phyloP scores from a whole-genome alignment of 2,113 vertebrate genomes.

The Heptranchias perlo region DNA sequence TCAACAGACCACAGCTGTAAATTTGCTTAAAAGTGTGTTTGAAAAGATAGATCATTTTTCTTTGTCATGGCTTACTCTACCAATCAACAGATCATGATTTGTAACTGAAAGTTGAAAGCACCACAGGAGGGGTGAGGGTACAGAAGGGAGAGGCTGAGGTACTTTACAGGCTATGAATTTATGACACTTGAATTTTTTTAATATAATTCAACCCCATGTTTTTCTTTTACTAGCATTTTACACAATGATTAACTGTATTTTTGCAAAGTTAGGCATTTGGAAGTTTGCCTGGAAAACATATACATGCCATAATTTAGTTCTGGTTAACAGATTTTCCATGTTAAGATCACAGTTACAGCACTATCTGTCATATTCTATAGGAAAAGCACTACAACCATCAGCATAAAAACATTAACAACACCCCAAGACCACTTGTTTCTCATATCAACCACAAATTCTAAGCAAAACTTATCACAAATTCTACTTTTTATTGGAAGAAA shows the following conservation, averaged over 20 bases:
- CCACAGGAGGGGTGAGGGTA: background rate
- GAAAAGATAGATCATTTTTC: conserved; percentile 6
- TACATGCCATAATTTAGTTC: conserved; percentile 30
- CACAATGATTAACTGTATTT: conserved; percentile 34
- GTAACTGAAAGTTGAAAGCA: conserved; percentile 29
- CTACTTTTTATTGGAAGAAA: background rate
- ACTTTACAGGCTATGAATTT: conserved; percentile 33
- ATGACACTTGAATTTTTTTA: conserved; percentile 19
- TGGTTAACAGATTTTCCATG: conserved; percentile 35
- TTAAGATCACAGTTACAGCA: conserved; percentile 12
- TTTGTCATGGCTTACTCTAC: background rate
- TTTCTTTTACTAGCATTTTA: conserved; percentile 26
- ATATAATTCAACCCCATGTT: conserved; percentile 12
- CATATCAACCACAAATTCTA: conserved; percentile 19
- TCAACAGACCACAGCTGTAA: conserved; percentile 21
- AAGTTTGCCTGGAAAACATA: conserved; percentile 32
- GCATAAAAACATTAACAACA: conserved; percentile 19
- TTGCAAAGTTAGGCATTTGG: conserved; percentile 24
- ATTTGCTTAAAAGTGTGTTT: conserved; percentile 4
- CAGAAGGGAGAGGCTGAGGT: background rate
- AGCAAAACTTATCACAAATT: conserved; percentile 22
- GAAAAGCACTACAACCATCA: conserved; percentile 1
- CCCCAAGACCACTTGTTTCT: background rate
- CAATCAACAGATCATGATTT: conserved; percentile 31
- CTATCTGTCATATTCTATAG: conserved; percentile 5